Conservation (phyloP, 2,888 invertebrate species). For the Diachrysia chrysitis region DNA sequence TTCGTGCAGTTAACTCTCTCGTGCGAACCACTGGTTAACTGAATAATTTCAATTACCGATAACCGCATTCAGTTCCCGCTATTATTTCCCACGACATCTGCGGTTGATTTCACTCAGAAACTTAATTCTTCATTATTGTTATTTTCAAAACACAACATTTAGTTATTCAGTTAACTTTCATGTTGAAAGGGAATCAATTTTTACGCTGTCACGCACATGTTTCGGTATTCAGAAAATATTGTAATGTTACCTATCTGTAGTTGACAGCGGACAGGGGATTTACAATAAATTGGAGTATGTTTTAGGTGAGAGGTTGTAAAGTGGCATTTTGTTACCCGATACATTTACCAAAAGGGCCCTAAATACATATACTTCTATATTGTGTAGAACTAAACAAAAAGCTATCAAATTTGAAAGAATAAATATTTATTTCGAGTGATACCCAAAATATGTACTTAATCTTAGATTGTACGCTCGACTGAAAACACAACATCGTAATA, state of each 20-base stretch:
- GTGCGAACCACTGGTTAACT: conserved; percentile 3
- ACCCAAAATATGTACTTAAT: not conserved
- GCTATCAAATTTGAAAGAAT: not conserved
- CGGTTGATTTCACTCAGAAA: not conserved
- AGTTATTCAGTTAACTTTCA: not conserved
- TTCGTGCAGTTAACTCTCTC: not conserved
- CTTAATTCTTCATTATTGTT: not conserved
- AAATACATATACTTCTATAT: not conserved
- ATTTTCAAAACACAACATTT: not conserved
- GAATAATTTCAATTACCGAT: not conserved
- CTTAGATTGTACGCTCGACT: not conserved
- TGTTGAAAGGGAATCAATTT: not conserved
- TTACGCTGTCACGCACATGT: not conserved
- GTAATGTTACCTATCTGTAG: not conserved
- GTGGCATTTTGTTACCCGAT: not conserved
- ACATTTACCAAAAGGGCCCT: not conserved
- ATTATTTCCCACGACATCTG: not conserved
- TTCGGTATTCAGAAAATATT: not conserved
- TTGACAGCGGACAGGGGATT: not conserved
- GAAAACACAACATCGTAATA: not conserved
- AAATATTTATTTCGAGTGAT: not conserved
- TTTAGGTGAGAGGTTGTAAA: not conserved
- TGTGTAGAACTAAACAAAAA: not conserved
- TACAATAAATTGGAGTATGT: not conserved
- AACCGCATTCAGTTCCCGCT: not conserved